Evolutionary conservation across 1,140 invertebrate species (phyloP).

Genomic region (Phymorhynchus buccinoides): DNA sequence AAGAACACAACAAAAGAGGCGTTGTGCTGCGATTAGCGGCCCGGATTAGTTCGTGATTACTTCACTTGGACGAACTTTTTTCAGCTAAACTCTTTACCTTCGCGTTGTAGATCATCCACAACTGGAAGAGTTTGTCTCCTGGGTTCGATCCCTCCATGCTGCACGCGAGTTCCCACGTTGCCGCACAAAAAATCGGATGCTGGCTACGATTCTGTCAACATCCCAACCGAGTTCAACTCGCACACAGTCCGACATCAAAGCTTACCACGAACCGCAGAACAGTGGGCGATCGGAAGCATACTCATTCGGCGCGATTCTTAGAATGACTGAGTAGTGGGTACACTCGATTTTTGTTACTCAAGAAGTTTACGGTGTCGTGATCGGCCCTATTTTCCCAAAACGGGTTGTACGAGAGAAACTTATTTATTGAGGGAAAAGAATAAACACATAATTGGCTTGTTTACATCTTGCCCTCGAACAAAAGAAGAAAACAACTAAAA

Average conservation of each 20-base stretch:
- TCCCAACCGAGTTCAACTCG: neutral
- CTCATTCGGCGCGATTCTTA: neutral
- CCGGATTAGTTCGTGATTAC: no score
- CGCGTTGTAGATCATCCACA: slow-evolving; percentile 59
- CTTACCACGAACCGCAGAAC: neutral
- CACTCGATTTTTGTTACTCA: no score
- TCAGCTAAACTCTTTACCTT: slow-evolving; percentile 49
- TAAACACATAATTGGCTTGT: no score
- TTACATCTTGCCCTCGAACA: no score
- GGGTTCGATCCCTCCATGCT: slow-evolving; percentile 52
- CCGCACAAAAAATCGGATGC: slow-evolving; percentile 2
- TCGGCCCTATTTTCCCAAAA: no score
- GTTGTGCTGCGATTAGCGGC: neutral
- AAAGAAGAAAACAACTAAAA: no score
- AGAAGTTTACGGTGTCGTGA: no score
- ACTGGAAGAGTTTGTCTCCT: slow-evolving; percentile 56
- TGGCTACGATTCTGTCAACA: neutral
- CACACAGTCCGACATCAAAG: neutral
- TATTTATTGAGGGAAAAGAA: no score
- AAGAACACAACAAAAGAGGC: neutral
- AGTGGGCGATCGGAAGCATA: slow-evolving; percentile 3
- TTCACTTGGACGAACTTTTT: neutral
- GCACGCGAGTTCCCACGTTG: neutral
- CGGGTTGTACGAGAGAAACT: no score
- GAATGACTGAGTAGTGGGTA: neutral